Conservation (phyloP, 2,113 vertebrate species). For the Phaethon lepturus region DNA sequence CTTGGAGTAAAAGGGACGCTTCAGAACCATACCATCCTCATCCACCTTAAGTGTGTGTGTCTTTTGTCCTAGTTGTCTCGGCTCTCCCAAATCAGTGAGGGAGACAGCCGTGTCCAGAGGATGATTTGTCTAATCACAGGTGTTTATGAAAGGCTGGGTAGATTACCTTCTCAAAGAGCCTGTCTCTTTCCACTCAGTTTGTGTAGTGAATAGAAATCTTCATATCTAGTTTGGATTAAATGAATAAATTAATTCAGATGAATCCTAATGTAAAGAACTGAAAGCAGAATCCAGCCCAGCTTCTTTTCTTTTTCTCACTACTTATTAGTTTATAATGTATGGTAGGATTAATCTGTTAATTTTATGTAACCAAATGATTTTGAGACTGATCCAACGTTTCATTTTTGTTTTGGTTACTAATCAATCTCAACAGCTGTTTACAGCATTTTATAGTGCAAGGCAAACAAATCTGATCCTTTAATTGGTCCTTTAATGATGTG, state of each 20-base stretch:
- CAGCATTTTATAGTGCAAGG: not conserved
- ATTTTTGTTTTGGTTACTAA: slow-evolving; percentile 18
- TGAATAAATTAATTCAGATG: not conserved
- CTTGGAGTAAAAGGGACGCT: accelerated
- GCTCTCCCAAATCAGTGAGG: not conserved
- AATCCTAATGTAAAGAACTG: not conserved
- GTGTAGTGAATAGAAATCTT: not conserved
- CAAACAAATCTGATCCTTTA: not conserved
- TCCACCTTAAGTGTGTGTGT: not conserved
- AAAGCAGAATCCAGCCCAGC: not conserved
- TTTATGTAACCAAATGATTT: not conserved
- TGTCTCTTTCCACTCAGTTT: not conserved
- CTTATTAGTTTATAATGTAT: not conserved
- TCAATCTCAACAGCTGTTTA: not conserved
- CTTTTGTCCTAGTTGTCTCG: not conserved
- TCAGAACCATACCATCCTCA: not conserved
- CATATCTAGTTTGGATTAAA: not conserved
- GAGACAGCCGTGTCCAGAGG: not conserved
- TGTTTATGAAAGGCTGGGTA: not conserved
- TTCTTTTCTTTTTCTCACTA: not conserved
- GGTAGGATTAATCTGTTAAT: not conserved
- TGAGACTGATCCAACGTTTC: not conserved
- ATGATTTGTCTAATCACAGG: not conserved
- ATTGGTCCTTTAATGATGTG: not conserved
- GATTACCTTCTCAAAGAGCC: not conserved